phyloP scores from a whole-genome alignment of 2,797 vertebrate species.

The Scolopax rusticola region DNA sequence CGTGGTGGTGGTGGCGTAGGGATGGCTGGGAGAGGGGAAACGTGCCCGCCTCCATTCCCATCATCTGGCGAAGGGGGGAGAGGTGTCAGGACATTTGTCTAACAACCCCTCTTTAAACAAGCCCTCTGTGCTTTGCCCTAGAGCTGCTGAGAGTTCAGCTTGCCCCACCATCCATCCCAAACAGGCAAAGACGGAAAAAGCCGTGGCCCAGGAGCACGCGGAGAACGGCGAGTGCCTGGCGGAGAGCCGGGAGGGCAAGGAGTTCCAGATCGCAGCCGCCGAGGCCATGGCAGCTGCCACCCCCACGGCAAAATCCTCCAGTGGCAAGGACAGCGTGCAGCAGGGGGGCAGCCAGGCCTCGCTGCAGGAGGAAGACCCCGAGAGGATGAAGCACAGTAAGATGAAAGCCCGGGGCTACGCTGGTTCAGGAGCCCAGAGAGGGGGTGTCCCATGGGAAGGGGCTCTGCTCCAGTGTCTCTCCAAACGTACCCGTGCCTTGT shows the following conservation, averaged over 20 bases:
- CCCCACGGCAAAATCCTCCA: constrained; percentile 63
- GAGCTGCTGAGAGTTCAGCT: constrained; percentile 87
- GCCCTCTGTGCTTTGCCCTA: constrained; percentile 76
- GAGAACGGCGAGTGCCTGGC: constrained; percentile 88
- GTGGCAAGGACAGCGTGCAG: constrained; percentile 81
- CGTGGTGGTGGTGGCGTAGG: not conserved
- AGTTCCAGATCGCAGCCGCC: constrained; percentile 76
- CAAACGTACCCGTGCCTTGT: not conserved
- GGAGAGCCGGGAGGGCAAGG: constrained; percentile 73
- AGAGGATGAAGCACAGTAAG: constrained; percentile 98
- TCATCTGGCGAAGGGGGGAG: not conserved
- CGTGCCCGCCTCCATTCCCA: not conserved
- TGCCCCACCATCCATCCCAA: constrained; percentile 84
- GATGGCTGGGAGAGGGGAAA: not conserved
- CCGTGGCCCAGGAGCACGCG: constrained; percentile 75
- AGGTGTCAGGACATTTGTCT: not conserved
- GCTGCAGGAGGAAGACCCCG: constrained; percentile 89
- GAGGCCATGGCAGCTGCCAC: constrained; percentile 72
- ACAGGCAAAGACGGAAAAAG: constrained; percentile 88
- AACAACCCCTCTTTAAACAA: constrained; percentile 61
- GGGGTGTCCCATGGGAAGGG: accelerated
- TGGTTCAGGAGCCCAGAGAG: not conserved
- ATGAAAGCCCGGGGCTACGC: constrained; percentile 38
- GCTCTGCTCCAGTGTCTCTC: not conserved
- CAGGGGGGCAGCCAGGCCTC: constrained; percentile 76